Evolutionary conservation across 1,140 invertebrate genomes (phyloP), one percentile per base, ranked within the genome.

Genomic region (Drosophila subpulchrella): DNA sequence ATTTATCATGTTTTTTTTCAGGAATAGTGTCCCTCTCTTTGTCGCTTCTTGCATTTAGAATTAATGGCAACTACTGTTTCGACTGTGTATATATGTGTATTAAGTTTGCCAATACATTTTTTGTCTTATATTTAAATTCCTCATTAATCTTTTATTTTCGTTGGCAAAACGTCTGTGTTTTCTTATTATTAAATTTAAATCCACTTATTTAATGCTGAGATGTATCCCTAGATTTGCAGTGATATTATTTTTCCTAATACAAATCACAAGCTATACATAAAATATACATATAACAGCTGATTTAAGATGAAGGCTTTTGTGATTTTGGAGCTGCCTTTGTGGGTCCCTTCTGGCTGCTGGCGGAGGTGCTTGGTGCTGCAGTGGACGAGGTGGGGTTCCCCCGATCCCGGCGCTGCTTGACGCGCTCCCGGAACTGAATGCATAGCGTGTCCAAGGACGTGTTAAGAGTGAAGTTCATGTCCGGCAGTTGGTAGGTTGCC

Each of bases 401-500:
- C 6, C 54, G 56, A 24, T 58, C 62, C 6, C 55, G 44, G 8
- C 71, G 72, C 15, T 71, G 72, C 39, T 63, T 73, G 0, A 88
- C 24, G 0, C 83, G 72, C 34, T 84, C 84, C 4, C 51, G 32
- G 5, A 89, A 80, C 32, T 88, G 80, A 7, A 36, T 11, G 7
- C 55, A 51, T 0, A 89, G 51, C 0, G 42, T 42, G 0, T 79
- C 58, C 4, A 48, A 30, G 2, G 42, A 39, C 0, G 80, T 89
- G 44, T 78, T 80, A 1, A 89, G 41, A 7, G 54, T 6, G 15
- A 88, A 88, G 36, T 84, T 84, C 57, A 88, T 88, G n/a, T 88
- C 83, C 1, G 84, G 62, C 3, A 88, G 36, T 47, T 89, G 60
- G 46, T 89, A 89, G n/a, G 76, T 89, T n/a, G 80, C 80, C 17